phyloP scores from a whole-genome alignment of 2,888 invertebrate genomes.

The Mythimna loreyi region DNA sequence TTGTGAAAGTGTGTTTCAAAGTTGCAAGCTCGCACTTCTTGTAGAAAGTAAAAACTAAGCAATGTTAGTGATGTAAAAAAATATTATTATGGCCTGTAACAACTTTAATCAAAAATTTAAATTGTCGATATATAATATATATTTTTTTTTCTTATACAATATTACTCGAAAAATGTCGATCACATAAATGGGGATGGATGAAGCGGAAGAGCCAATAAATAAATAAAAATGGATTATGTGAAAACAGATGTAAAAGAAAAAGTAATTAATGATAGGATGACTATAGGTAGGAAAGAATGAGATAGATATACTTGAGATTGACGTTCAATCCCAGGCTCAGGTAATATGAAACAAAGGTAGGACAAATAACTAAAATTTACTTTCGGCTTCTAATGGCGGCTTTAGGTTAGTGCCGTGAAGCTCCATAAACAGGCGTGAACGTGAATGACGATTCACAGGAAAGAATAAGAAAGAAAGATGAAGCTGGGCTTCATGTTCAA shows the following conservation, averaged over 20 bases:
- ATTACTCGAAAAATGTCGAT: neutral
- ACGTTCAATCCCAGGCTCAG: neutral
- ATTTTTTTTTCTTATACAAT: no score
- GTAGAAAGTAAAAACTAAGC: constrained; percentile 1
- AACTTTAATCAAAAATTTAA: neutral
- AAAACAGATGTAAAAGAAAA: neutral
- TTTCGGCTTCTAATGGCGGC: no score
- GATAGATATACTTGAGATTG: no score
- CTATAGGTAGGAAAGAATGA: neutral
- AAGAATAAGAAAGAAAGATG: neutral
- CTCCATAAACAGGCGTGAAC: no score
- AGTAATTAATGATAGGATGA: neutral
- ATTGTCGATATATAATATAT: no score
- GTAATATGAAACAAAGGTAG: neutral
- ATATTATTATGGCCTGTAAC: neutral
- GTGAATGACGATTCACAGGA: no score
- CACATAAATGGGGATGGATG: neutral
- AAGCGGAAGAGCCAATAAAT: neutral
- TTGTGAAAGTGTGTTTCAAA: constrained; percentile 30
- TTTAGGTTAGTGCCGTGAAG: no score
- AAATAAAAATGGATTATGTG: neutral
- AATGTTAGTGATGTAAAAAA: no score
- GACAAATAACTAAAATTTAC: neutral
- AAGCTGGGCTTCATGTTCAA: no score
- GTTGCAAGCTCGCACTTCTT: neutral